These are phyloP conservation scores for Urocynchramus pylzowi DNA, from an alignment of 2,113 vertebrate species.

Conservation along the genomic window DNA sequence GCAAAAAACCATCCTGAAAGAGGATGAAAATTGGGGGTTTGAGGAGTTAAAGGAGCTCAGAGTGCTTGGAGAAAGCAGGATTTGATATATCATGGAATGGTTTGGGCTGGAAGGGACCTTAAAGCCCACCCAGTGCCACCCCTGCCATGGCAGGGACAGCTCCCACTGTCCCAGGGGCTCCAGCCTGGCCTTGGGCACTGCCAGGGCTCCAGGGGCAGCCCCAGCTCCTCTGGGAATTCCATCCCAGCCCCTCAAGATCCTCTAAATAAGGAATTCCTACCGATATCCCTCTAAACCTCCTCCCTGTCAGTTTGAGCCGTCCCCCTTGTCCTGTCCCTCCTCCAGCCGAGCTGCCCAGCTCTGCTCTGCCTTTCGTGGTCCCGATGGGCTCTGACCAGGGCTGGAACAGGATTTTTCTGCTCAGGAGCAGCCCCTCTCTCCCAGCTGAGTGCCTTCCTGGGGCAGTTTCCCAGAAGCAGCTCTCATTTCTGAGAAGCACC, in stretches of 20 bases:
- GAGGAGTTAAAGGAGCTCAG: neutral
- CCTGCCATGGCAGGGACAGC: neutral
- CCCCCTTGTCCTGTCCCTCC: neutral
- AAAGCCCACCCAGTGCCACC: neutral
- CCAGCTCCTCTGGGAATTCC: neutral
- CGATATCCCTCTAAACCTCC: rapidly evolving
- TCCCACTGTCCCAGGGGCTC: rapidly evolving
- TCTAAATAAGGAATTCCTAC: neutral
- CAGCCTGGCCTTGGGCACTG: rapidly evolving
- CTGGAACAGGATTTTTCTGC: rapidly evolving
- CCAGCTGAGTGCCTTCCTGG: neutral
- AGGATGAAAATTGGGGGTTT: neutral
- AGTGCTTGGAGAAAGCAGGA: neutral
- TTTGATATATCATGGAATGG: neutral
- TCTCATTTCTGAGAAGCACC: neutral
- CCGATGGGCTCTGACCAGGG: rapidly evolving
- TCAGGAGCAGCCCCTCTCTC: neutral
- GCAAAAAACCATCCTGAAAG: rapidly evolving
- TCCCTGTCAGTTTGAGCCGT: rapidly evolving
- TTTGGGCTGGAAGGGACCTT: neutral
- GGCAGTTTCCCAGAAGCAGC: neutral
- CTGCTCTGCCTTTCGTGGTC: neutral
- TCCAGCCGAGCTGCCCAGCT: neutral
- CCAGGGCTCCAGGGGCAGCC: neutral
- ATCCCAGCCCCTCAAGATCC: neutral